Conservation (phyloP, 1,140 invertebrate species). For the Eriosoma lanigerum region DNA sequence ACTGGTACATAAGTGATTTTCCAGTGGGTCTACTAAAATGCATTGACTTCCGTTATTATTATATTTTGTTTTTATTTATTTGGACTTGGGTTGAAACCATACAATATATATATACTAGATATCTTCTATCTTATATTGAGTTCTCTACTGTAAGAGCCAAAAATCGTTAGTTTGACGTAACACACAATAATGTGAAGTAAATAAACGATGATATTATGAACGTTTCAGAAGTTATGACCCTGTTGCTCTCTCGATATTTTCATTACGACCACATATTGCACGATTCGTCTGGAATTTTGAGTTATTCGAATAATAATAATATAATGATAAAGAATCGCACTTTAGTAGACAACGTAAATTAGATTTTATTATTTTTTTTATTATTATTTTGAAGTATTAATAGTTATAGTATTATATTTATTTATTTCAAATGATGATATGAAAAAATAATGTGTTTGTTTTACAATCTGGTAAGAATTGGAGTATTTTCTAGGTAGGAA, state of each 20-base stretch:
- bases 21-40: constrained; percentile 44
- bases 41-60: background rate
- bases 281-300: constrained; percentile 3
- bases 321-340: constrained; percentile 20
- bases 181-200: background rate
- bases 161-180: background rate
- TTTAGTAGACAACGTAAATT: constrained; percentile 1
- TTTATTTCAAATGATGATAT: background rate
- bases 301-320: constrained; percentile 27
- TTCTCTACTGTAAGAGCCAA: background rate
- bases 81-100: background rate
- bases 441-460: no score
- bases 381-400: background rate
- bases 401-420: no score
- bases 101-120: no score
- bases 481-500: no score
- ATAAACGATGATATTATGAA: background rate
- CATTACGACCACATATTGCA: background rate
- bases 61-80: constrained; percentile 21
- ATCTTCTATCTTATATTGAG: constrained; percentile 1
- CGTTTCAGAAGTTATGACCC: constrained; percentile 3
- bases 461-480: no score
- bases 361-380: constrained; percentile 20
- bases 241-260: background rate
- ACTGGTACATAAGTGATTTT: constrained; percentile 8